Conservation (phyloP, 1,140 invertebrate genomes). For the Heliconius hewitsoni region DNA sequence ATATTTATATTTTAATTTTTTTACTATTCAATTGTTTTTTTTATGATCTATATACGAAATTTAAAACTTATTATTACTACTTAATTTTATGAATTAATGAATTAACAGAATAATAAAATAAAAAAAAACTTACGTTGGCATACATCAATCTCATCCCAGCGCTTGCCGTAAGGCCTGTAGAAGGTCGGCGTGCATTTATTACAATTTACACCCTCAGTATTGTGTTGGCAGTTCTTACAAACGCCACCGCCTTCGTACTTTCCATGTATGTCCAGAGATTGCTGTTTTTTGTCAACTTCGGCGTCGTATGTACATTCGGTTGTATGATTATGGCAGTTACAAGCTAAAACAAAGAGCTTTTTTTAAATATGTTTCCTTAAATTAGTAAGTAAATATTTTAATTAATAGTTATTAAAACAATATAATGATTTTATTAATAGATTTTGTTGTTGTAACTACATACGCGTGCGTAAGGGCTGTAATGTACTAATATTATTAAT, state of each 20-base stretch:
- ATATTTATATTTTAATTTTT: not conserved
- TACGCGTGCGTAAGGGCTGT: no score
- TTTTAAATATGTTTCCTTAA: no score
- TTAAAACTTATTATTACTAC: no score
- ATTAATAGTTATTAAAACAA: no score
- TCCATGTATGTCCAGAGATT: slow-evolving; percentile 95
- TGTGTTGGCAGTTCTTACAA: slow-evolving; percentile 94
- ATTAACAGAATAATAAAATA: not conserved
- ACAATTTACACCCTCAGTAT: slow-evolving; percentile 98
- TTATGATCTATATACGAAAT: not conserved
- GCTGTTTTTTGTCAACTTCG: slow-evolving; percentile 88
- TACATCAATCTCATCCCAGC: slow-evolving; percentile 93
- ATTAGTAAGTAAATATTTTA: no score
- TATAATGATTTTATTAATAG: no score
- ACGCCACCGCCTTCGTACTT: slow-evolving; percentile 95
- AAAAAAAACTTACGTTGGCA: slow-evolving; percentile 84
- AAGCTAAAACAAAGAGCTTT: slow-evolving; percentile 84
- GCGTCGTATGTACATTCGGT: slow-evolving; percentile 94
- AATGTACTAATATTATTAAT: no score
- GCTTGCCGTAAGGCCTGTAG: slow-evolving; percentile 91
- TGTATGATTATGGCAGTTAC: slow-evolving; percentile 97
- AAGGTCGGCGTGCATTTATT: slow-evolving; percentile 94
- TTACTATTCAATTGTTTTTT: no score
- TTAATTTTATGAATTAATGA: not conserved
- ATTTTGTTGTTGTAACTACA: no score